phyloP scores from a whole-genome alignment of 1,140 invertebrate species.

The Drosophila aff. region DNA sequence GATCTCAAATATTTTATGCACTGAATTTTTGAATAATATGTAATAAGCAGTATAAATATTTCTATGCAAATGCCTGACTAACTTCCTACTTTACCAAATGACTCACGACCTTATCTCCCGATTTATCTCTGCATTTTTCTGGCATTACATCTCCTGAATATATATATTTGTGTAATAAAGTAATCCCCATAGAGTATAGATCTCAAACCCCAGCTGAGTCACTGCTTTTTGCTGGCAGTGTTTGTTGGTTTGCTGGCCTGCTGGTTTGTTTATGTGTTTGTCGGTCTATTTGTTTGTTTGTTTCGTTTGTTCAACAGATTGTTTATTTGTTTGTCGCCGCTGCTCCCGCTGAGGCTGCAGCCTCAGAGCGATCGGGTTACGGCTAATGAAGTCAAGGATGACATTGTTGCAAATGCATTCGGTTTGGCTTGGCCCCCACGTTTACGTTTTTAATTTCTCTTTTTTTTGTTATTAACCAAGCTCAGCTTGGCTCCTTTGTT shows the following conservation, averaged over 20 bases:
- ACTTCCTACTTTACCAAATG: neutral
- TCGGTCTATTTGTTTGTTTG: conserved; percentile 20
- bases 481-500: conserved; percentile 11
- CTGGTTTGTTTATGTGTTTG: conserved; percentile 15
- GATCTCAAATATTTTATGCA: neutral
- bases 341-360: conserved; percentile 36
- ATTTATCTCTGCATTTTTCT: neutral
- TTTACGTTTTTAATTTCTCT: conserved; percentile 77
- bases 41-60: too few species aligned
- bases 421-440: conserved; percentile 20
- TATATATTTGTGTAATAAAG: neutral
- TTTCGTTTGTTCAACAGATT: neutral
- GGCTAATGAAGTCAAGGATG: conserved; percentile 80
- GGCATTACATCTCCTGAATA: neutral
- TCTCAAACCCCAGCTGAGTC: neutral
- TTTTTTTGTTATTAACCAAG: neutral
- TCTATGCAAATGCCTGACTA: neutral
- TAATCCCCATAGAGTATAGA: neutral
- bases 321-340: neutral
- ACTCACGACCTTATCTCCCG: neutral
- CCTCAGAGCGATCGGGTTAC: conserved; percentile 45
- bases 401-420: conserved; percentile 66
- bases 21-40: too few species aligned
- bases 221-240: conserved; percentile 6
- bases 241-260: conserved; percentile 25